A percentile compares a stretch with the other conserved stretches of the same genome.
Evolutionary conservation across 2,888 invertebrate species (phyloP).

Genomic region (Apotomis capreana): DNA sequence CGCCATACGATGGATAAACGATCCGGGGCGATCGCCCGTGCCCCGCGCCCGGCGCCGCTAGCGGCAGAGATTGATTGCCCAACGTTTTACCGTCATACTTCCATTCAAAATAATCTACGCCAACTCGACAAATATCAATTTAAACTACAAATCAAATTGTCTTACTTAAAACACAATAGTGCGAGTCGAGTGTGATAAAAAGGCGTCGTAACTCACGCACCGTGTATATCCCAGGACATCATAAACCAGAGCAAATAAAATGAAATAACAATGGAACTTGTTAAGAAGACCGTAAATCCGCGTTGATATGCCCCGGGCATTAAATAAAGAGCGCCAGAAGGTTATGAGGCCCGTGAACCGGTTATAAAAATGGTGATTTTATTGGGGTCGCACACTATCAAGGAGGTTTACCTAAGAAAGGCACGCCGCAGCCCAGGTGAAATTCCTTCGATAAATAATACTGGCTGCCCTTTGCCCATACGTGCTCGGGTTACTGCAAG

Average conservation of each 20-base stretch:
- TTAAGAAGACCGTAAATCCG: constrained; percentile 56
- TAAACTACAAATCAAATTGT: neutral
- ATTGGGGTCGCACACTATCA: constrained; percentile 58
- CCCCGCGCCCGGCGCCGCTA: neutral
- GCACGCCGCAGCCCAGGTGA: constrained; percentile 48
- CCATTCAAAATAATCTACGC: constrained; percentile 3
- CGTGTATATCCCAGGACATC: constrained; percentile 47
- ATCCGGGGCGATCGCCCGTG: neutral
- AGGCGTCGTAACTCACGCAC: constrained; percentile 46
- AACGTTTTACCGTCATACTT: neutral
- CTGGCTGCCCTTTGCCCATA: constrained; percentile 47
- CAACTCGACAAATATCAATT: neutral
- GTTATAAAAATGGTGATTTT: constrained; percentile 69
- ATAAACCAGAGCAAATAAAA: constrained; percentile 45
- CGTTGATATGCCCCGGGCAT: constrained; percentile 56
- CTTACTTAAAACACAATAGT: neutral
- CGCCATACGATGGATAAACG: constrained; percentile 19
- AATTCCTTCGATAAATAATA: constrained; percentile 55
- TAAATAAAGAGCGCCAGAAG: constrained; percentile 61
- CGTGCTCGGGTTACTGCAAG: constrained; percentile 49
- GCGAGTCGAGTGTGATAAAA: constrained; percentile 25
- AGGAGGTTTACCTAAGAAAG: constrained; percentile 49
- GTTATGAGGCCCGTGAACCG: constrained; percentile 60
- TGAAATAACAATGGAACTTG: constrained; percentile 54
- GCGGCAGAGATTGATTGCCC: constrained; percentile 38